phyloP scores from a whole-genome alignment of 2,113 vertebrate genomes.

The Eptatretus burgeri region DNA sequence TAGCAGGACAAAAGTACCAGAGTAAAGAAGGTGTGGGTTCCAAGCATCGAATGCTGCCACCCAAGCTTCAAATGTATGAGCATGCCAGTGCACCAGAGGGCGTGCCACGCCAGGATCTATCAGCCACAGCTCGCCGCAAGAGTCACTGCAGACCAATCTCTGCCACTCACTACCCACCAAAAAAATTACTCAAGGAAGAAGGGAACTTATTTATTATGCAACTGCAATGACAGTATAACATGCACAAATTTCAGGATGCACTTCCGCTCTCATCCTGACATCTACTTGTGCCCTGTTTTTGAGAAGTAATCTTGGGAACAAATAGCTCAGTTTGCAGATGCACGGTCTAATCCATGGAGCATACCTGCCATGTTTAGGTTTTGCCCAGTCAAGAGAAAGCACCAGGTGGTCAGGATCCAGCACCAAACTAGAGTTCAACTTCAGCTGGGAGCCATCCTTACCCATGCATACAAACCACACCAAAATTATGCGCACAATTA shows the following conservation, averaged over 20 bases:
- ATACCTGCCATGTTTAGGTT: too few relatives aligned
- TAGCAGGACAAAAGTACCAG: slow-evolving; percentile 22
- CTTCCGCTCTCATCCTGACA: too few relatives aligned
- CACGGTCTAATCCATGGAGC: too few relatives aligned
- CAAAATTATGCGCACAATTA: not conserved
- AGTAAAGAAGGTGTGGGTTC: slow-evolving; percentile 45
- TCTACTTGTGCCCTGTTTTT: too few relatives aligned
- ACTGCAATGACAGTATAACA: too few relatives aligned
- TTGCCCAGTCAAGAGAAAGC: slow-evolving; percentile 46
- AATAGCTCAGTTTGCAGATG: too few relatives aligned
- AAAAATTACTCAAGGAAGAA: too few relatives aligned
- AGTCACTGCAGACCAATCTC: slow-evolving; percentile 50
- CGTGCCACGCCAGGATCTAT: slow-evolving; percentile 23
- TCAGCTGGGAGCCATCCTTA: slow-evolving; percentile 25
- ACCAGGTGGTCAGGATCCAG: slow-evolving; percentile 30
- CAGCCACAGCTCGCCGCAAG: slow-evolving; percentile 36
- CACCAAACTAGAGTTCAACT: slow-evolving; percentile 18
- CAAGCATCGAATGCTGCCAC: slow-evolving; percentile 76
- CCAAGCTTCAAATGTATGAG: slow-evolving; percentile 74
- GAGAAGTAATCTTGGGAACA: too few relatives aligned
- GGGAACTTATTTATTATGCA: too few relatives aligned
- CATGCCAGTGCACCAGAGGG: slow-evolving; percentile 35
- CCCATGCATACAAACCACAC: slow-evolving; percentile 19
- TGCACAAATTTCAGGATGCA: too few relatives aligned
- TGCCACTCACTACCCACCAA: slow-evolving; percentile 19